Conservation (phyloP, 1,140 invertebrate genomes). For the Protaetia brevitarsis region DNA sequence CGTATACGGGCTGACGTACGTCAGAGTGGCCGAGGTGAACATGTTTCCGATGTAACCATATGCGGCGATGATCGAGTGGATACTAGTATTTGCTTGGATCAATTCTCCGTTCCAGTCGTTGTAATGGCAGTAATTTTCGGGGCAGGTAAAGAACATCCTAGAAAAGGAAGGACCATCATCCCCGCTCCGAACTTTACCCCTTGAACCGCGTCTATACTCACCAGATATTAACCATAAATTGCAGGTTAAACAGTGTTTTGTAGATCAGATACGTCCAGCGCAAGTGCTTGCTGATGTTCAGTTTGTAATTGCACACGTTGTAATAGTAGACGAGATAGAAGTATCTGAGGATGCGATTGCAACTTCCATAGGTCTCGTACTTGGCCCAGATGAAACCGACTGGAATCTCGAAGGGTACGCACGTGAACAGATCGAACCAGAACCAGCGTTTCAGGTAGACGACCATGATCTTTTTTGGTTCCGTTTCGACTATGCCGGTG, state of each 20-base stretch:
- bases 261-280: conserved; percentile 22
- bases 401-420: conserved; percentile 12
- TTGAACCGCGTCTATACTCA: too few relatives aligned
- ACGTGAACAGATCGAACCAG: conserved; percentile 22
- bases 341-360: conserved; percentile 13
- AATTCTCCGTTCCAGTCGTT: background rate
- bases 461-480: background rate
- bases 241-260: background rate
- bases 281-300: conserved; percentile 21
- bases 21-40: conserved; percentile 9
- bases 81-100: background rate
- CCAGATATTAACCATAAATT: conserved; percentile 19
- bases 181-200: too few relatives aligned
- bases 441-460: conserved; percentile 16
- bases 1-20: background rate
- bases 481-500: conserved; percentile 6
- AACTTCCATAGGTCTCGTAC: background rate
- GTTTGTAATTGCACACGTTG: background rate
- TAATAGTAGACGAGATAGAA: conserved; percentile 17
- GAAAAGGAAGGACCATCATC: background rate
- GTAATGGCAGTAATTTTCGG: background rate
- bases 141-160: background rate
- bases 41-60: conserved; percentile 4
- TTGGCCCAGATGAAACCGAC: background rate
- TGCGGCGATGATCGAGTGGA: background rate